These are phyloP conservation scores for Calephelis nemesis DNA, from an alignment of 1,140 invertebrate species.

Conservation along the genomic window DNA sequence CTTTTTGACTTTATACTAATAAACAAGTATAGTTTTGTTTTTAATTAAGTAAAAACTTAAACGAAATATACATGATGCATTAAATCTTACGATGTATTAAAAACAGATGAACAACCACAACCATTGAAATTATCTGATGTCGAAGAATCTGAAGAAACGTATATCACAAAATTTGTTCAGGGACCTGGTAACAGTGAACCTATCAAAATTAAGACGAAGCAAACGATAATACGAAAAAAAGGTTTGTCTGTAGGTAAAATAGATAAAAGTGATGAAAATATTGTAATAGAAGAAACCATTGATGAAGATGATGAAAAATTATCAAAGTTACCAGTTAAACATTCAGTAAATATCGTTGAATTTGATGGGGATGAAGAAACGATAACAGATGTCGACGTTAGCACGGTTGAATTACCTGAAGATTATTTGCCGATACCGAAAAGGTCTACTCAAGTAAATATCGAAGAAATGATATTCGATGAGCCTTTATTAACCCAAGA, in stretches of 20 bases:
- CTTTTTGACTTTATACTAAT: too few relatives aligned
- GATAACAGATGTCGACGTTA: neutral
- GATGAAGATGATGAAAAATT: constrained; percentile 10
- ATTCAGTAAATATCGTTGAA: constrained; percentile 12
- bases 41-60: neutral
- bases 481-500: neutral
- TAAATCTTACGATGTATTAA: constrained; percentile 2
- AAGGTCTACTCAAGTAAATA: neutral
- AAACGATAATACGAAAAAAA: constrained; percentile 15
- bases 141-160: constrained; percentile 32
- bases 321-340: neutral
- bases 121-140: constrained; percentile 58
- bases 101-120: constrained; percentile 31
- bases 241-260: neutral
- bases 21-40: too few relatives aligned
- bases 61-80: neutral
- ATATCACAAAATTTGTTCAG: constrained; percentile 26
- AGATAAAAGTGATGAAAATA: constrained; percentile 6
- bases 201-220: constrained; percentile 22
- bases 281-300: constrained; percentile 20
- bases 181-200: constrained; percentile 20
- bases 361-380: constrained; percentile 3
- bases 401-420: constrained; percentile 5
- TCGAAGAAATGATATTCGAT: neutral
- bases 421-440: constrained; percentile 3